Base-by-base conservation (phyloP, 2,797 vertebrate species). In the Oryzias sinensis region DNA sequence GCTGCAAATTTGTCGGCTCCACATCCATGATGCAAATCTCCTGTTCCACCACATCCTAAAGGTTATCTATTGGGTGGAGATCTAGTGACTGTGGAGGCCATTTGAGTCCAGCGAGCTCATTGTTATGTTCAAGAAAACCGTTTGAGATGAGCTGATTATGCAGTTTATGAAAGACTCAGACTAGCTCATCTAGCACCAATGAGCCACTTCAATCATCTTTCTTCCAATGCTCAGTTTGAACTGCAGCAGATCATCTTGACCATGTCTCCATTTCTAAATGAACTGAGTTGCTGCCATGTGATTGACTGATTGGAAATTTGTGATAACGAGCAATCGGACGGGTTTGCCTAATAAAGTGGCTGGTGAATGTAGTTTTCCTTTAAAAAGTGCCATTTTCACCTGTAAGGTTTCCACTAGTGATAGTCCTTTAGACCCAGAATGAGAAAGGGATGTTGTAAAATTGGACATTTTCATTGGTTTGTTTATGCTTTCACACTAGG, bases 21-120 rank as follows among this genome's bases (percentile, higher is more conserved):
- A 82, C 72, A 72, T 81, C 55, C 57, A 80, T 65, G 42, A 74
- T 76, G 68, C 1, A 2, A 80, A 77, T 80, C 60, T 81, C 62
- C 50, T 18, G 2, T 70, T 83, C 49, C 65, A 70, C 49, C 59
- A 68, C n/a, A 64, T 76, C 63, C 59, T 56, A 56, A 53, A 56
- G 55, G 4, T 56, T 42, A 17, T 33, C 40, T 40, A 6, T 50
- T 44, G 43, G 5, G 8, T 17, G 5, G 43, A 44, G 7, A 44
- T 44, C 43, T 44, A 3, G 43, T 16, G 43, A 44, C 43, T 6
- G n/a, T n/a, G 6, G 14, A 16, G 41, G 14, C 14, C 42, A 14
- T 43, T 43, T n/a, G 42, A 16, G 15, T 43, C 9, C 9, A 9
- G 33, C 11, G 9, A 37, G 4, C 9, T 37, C 33, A 37, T 37